A percentile compares a stretch with the other conserved stretches of the same genome.
Evolutionary conservation across 2,113 vertebrate species (phyloP).

Genomic region (Vombatus ursinus): DNA sequence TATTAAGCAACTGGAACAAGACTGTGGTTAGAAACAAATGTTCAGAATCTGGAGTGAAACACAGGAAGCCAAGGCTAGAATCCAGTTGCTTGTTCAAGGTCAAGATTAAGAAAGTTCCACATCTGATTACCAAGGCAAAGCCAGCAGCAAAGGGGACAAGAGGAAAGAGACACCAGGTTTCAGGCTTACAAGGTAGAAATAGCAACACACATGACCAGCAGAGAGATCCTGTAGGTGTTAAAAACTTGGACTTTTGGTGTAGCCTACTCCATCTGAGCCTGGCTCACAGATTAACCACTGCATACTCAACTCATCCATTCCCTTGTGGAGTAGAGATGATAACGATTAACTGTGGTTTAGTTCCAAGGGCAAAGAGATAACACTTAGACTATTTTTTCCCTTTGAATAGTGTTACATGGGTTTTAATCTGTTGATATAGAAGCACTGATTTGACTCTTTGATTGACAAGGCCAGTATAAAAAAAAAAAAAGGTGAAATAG

Average conservation of each 20-base stretch:
- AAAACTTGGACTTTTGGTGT: neutral
- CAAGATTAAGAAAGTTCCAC: neutral
- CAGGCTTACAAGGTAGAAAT: neutral
- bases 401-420: slow-evolving; percentile 16
- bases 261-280: neutral
- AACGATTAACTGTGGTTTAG: neutral
- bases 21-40: neutral
- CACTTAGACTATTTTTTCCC: neutral
- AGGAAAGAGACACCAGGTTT: neutral
- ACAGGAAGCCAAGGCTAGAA: neutral
- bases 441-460: neutral
- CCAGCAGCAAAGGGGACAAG: neutral
- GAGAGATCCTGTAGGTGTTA: neutral
- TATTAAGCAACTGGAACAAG: neutral
- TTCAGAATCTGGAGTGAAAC: neutral
- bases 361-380: slow-evolving; percentile 24
- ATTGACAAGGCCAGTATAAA: neutral
- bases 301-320: neutral
- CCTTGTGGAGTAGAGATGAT: neutral
- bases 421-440: slow-evolving; percentile 32
- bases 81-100: neutral
- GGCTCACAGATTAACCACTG: neutral
- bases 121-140: neutral
- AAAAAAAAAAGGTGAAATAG: neutral
- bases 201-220: neutral